Evolutionary conservation across 2,113 vertebrate genomes (phyloP).

Genomic region (Anoplopoma fimbria): DNA sequence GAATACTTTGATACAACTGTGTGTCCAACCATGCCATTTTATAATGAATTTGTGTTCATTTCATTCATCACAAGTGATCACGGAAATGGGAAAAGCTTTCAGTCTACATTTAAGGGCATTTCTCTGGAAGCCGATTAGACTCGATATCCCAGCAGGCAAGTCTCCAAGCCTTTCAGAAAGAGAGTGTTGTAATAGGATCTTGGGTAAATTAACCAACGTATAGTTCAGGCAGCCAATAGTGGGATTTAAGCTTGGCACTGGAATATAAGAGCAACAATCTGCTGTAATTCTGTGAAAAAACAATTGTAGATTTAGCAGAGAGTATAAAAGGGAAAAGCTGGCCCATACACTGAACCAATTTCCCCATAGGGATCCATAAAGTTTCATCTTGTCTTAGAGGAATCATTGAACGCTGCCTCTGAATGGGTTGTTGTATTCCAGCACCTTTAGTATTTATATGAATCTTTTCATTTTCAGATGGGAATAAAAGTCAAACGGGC

Average conservation of each 20-base stretch:
- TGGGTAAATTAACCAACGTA: slow-evolving; percentile 22
- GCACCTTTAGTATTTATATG: slow-evolving; percentile 15
- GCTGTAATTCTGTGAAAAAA: background rate
- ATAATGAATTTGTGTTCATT: background rate
- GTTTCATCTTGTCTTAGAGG: slow-evolving; percentile 38
- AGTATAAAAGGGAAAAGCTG: background rate
- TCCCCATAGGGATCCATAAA: slow-evolving; percentile 35
- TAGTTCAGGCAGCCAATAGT: background rate
- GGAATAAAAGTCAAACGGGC: slow-evolving; percentile 2
- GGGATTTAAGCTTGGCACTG: slow-evolving; percentile 22
- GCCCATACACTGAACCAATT: slow-evolving; percentile 7
- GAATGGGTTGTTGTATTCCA: slow-evolving; percentile 2
- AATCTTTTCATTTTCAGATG: slow-evolving; percentile 10
- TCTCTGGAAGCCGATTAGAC: slow-evolving; percentile 72
- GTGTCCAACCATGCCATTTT: background rate
- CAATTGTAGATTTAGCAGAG: background rate
- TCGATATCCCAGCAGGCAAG: slow-evolving; percentile 53
- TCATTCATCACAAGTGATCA: slow-evolving; percentile 31
- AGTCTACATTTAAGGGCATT: slow-evolving; percentile 56
- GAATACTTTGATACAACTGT: background rate
- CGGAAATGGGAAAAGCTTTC: slow-evolving; percentile 59
- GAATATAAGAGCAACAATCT: background rate
- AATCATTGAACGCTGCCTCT: slow-evolving; percentile 7
- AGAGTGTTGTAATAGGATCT: slow-evolving; percentile 23
- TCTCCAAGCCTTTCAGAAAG: slow-evolving; percentile 9